phyloP scores from a whole-genome alignment of 2,888 invertebrate genomes.

The Mimas tiliae region DNA sequence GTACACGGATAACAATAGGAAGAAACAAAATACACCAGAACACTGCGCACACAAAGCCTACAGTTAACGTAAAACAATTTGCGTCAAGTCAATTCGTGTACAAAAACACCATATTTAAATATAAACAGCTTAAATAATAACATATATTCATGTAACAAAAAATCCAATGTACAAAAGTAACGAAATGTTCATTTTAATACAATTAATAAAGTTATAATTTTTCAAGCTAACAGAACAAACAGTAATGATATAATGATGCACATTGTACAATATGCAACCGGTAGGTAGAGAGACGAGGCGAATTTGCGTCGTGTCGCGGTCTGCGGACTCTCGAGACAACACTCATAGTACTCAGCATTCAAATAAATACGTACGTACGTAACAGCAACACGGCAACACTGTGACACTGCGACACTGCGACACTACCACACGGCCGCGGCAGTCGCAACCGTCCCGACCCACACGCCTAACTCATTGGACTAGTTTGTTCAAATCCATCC shows the following conservation, averaged over 20 bases:
- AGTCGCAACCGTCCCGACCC: conserved; percentile 49
- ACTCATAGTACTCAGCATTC: conserved; percentile 49
- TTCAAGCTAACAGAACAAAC: conserved; percentile 76
- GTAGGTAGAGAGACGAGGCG: conserved; percentile 36
- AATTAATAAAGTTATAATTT: conserved; percentile 72
- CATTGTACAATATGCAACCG: neutral
- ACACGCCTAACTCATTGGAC: conserved; percentile 73
- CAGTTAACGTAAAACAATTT: conserved; percentile 73
- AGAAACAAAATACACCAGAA: conserved; percentile 78
- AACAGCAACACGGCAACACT: conserved; percentile 60
- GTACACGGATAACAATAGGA: conserved; percentile 75
- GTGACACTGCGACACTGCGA: conserved; percentile 30
- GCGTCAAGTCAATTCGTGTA: conserved; percentile 76
- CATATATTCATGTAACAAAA: conserved; percentile 80
- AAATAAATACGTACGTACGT: conserved; percentile 64
- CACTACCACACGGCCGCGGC: conserved; percentile 29
- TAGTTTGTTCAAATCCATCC: conserved; percentile 83
- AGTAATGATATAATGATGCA: conserved; percentile 53
- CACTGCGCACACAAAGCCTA: conserved; percentile 79
- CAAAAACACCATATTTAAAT: conserved; percentile 77
- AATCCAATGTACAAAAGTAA: conserved; percentile 83
- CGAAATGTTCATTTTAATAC: conserved; percentile 76
- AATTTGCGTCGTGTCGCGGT: conserved; percentile 37
- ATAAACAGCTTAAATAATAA: conserved; percentile 83
- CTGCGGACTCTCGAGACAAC: conserved; percentile 43